Evolutionary conservation across 1,140 invertebrate genomes (phyloP), one percentile per base, ranked within the genome.

Genomic region (Drosophila auraria): DNA sequence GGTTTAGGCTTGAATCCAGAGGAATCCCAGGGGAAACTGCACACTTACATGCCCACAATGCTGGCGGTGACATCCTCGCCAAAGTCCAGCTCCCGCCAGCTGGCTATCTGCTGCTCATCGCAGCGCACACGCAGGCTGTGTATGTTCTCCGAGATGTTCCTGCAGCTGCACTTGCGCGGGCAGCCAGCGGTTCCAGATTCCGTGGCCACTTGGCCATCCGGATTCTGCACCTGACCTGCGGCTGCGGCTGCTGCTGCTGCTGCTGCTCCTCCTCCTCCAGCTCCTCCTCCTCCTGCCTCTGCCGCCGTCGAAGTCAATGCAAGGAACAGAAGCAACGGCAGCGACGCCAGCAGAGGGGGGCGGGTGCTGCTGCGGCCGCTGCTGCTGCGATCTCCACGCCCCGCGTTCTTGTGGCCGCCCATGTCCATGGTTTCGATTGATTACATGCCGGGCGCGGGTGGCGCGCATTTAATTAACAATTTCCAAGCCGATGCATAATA

Each of bases 71-170:
- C 87, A 75, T 94, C 91, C 58, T 93, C 93, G 23, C 92, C 87
- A 62, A 94, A 92, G 33, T 94, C 80, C 20, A 94, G 64, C 65
- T 94, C 93, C 60, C 93, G 93, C 72, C 94, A 87, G 80, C 79
- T 89, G 56, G 83, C 76, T 69, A 93, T 72, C 70, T 83, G 89
- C 70, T 89, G 92, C 75, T 83, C 93, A 15, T 94, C 94, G 82
- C 94, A 94, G 42, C 92, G 91, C 56, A 94, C 90, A 70, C 93
- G 93, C n/a, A 94, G 74, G 57, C 81, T 91, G 59, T 93, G 80
- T 25, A 78, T 87, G 56, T 90, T 93, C 27, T 92, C 80, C n/a
- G 81, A 81, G 20, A 79, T 77, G 42, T 79, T 87, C 44, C 78
- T 87, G 70, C 92, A 93, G 54, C 61, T 83, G 61, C 92, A 93